These are phyloP conservation scores for Neodon shergylaensis DNA, from an alignment of 2,113 vertebrate genomes.

Conservation along the genomic window DNA sequence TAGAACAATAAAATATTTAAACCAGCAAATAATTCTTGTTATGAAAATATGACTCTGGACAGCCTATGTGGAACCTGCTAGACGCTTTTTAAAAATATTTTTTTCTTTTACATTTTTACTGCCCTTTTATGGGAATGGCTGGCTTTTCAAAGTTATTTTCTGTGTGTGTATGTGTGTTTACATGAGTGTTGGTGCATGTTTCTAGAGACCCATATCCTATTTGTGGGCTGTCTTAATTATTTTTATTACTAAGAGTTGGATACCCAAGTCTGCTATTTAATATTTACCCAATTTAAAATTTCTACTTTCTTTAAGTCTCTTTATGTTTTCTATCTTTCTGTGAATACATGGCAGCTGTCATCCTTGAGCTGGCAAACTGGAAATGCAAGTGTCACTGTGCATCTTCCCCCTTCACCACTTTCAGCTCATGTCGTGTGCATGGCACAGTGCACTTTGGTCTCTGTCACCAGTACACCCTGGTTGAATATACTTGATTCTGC, in stretches of 20 bases:
- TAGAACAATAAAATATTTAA: constrained; percentile 3
- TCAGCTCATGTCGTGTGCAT: too few relatives aligned
- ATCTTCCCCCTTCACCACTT: neutral
- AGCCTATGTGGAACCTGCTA: neutral
- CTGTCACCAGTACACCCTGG: neutral
- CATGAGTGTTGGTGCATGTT: neutral
- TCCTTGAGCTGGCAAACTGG: neutral
- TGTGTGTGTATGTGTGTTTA: neutral
- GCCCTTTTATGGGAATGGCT: neutral
- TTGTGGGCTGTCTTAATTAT: neutral
- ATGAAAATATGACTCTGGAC: neutral
- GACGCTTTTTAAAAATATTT: neutral
- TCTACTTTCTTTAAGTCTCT: neutral
- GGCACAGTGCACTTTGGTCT: neutral
- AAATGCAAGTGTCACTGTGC: neutral
- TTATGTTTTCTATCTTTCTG: neutral
- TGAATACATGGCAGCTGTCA: neutral
- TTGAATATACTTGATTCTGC: neutral
- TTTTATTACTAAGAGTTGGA: neutral
- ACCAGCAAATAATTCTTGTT: neutral
- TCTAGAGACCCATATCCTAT: neutral
- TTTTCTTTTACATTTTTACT: neutral
- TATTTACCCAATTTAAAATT: neutral
- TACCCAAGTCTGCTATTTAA: constrained; percentile 14
- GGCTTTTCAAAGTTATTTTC: neutral